Percentiles rank a stretch among this genome's conserved stretches.
Evolutionary conservation across 2,797 vertebrate species (phyloP).

Genomic region (Acipenser oxyrinchus): DNA sequence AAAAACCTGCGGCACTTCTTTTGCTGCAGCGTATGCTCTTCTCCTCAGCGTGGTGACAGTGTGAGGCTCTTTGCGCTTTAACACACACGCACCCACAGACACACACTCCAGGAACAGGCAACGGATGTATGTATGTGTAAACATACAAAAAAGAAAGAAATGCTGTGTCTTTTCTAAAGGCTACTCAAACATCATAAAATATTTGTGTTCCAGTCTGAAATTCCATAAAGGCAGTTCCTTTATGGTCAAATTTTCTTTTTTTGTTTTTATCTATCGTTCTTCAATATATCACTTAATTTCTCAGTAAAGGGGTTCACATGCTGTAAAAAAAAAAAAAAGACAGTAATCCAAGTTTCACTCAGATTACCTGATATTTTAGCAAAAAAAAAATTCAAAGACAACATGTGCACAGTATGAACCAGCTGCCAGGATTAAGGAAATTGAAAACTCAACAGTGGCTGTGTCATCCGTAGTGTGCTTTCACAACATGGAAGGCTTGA

Average conservation of each 20-base stretch:
- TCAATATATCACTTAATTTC: too few relatives aligned
- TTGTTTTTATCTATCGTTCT: too few relatives aligned
- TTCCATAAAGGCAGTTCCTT: too few relatives aligned
- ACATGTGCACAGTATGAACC: conserved; percentile 19
- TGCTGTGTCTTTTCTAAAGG: conserved; percentile 27
- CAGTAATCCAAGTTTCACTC: too few relatives aligned
- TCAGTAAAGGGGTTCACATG: too few relatives aligned
- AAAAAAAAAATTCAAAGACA: conserved; percentile 10
- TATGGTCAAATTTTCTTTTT: too few relatives aligned
- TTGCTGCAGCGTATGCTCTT: conserved; percentile 20
- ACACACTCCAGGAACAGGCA: neutral
- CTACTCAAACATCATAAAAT: conserved; percentile 26
- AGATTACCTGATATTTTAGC: neutral
- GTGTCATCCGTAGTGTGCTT: conserved; percentile 10
- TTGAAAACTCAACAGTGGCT: conserved; percentile 13
- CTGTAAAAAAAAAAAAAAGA: too few relatives aligned
- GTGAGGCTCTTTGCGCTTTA: conserved; percentile 20
- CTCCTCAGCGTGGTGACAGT: conserved; percentile 41
- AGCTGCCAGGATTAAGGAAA: conserved; percentile 19
- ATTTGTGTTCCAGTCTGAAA: too few relatives aligned
- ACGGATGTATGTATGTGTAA: conserved; percentile 28
- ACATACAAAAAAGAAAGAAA: conserved; percentile 37
- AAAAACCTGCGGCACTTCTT: conserved; percentile 67
- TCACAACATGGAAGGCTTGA: conserved; percentile 22
- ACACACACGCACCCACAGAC: conserved; percentile 3